Evolutionary conservation across 2,888 invertebrate species (phyloP).

Genomic region (Charanyca ferruginea): DNA sequence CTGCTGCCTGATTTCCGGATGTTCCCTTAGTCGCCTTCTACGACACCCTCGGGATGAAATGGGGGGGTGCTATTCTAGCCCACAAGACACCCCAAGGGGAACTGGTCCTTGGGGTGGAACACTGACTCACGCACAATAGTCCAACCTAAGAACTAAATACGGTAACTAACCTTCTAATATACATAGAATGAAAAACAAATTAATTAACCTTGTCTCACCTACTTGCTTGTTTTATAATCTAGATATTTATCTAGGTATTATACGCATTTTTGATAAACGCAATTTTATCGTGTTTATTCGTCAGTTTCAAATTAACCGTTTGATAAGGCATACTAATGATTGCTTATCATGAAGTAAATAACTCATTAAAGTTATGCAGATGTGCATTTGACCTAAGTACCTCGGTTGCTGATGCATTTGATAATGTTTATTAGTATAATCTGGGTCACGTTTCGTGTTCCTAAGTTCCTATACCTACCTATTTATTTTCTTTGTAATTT

Average conservation of each 20-base stretch:
- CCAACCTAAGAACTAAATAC: no score
- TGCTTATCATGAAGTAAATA: conserved; percentile 49
- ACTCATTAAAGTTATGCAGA: conserved; percentile 45
- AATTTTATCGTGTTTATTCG: not conserved
- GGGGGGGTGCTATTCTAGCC: no score
- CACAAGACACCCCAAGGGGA: no score
- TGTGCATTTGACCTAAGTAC: conserved; percentile 57
- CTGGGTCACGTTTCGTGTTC: conserved; percentile 39
- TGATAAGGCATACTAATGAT: conserved; percentile 20
- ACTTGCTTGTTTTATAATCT: not conserved
- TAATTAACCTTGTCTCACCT: not conserved
- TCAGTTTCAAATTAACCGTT: conserved; percentile 12
- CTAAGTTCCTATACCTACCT: no score
- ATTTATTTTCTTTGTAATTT: conserved; percentile 9
- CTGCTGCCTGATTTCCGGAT: no score
- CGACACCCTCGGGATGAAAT: no score
- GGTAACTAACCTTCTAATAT: no score
- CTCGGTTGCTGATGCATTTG: conserved; percentile 27
- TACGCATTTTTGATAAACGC: not conserved
- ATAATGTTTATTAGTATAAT: conserved; percentile 33
- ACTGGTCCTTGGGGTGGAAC: no score
- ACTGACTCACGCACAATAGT: no score
- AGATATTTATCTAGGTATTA: no score
- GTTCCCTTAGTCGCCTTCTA: no score
- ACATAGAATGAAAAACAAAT: no score